Evolutionary conservation across 2,888 invertebrate species (phyloP).

Genomic region (Drosophila colorata): DNA sequence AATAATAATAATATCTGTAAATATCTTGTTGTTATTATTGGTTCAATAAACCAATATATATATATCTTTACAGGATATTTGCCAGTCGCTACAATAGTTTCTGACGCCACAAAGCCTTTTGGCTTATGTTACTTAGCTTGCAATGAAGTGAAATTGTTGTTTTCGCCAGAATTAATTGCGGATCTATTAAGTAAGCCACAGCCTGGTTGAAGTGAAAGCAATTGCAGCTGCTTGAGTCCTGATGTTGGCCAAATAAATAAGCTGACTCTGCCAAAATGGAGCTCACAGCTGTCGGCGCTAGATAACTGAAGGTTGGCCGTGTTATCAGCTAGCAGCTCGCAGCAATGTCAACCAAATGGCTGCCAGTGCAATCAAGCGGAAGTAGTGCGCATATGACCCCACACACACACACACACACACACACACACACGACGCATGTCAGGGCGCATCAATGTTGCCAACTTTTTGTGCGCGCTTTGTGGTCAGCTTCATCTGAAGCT

Average conservation of each 20-base stretch:
- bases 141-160: slow-evolving; percentile 7
- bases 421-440: slow-evolving; percentile 4
- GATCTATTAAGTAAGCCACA: slow-evolving; percentile 27
- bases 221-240: slow-evolving; percentile 38
- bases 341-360: slow-evolving; percentile 26
- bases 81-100: neutral
- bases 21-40: no score
- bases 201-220: slow-evolving; percentile 11
- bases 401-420: neutral
- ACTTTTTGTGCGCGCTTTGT: slow-evolving; percentile 22
- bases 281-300: neutral
- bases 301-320: neutral
- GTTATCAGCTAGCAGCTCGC: slow-evolving; percentile 9
- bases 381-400: slow-evolving; percentile 23
- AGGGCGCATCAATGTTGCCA: slow-evolving; percentile 33
- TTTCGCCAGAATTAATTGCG: slow-evolving; percentile 40
- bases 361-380: slow-evolving; percentile 57
- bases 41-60: neutral
- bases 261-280: neutral
- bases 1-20: no score
- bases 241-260: slow-evolving; percentile 7
- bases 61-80: slow-evolving; percentile 1
- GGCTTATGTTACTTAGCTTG: neutral
- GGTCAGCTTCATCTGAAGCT: slow-evolving; percentile 9
- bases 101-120: neutral